Base-by-base conservation (phyloP, 2,113 vertebrate species). In the Urocynchramus pylzowi region DNA sequence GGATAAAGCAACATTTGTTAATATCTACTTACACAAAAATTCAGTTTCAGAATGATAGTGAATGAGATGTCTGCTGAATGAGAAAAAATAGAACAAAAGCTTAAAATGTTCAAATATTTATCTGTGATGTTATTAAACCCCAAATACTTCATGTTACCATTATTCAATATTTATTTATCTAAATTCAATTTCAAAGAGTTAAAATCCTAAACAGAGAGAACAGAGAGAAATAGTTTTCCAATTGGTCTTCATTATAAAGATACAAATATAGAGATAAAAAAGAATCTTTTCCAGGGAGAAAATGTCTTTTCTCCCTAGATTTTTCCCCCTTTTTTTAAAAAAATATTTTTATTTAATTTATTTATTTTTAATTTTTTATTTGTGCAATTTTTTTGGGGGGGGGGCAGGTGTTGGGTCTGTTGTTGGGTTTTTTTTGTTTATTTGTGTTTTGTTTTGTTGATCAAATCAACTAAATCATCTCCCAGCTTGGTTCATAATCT, bases 361-460 rank as follows among this genome's bases (percentile, higher is more conserved):
- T 11, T 41, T 41, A 1, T 11, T 18, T 44, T 44, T 19, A 20
- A 3, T 21, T 14, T 19, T 11, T 26, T 47, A 10, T 18, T 5
- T 21, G 35, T 39, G 23, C 3, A 15, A 3, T 31, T 54, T 22
- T 59, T 12, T 12, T 61, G 6, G n/a, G 16, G 5, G 6, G 3
- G 21, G 4, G 7, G 3, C 0, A 1, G 7, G 17, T 33, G 6
- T 33, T 61, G 3, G 16, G 13, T 49, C 22, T 50, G 28, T 24
- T 37, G 22, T 56, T 33, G 20, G 8, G 52, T 19, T 11, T 35
- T n/a, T 28, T 31, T 28, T 22, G 7, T 13, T 41, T 57, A 14
- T 37, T 49, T 47, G 7, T 47, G 10, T 33, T 71, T 59, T 27
- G 41, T 42, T 54, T 60, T 18, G 0, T 13, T 31, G 10, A 35